These are phyloP conservation scores for Phaethornis superciliosus DNA, from an alignment of 2,113 vertebrate genomes.

Conservation along the genomic window DNA sequence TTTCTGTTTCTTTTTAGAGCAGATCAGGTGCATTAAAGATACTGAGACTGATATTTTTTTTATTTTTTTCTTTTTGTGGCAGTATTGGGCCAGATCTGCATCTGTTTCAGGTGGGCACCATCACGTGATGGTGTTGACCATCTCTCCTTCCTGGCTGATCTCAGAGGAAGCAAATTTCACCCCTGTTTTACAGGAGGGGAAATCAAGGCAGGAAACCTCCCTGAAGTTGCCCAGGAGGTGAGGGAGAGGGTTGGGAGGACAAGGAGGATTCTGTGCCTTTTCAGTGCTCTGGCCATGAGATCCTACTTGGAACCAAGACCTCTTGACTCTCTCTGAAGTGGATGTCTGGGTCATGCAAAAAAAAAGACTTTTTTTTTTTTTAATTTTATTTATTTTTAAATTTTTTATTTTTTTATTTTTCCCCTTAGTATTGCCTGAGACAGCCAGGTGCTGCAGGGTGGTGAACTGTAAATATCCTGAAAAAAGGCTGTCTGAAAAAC, in stretches of 20 bases:
- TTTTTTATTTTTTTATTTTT: no score
- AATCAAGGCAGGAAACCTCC: background rate
- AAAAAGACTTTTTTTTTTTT: background rate
- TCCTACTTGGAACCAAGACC: background rate
- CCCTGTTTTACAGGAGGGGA: background rate
- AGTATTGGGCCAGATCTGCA: background rate
- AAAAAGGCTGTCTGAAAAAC: background rate
- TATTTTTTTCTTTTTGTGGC: background rate
- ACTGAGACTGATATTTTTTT: background rate
- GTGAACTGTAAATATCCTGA: background rate
- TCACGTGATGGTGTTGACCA: background rate
- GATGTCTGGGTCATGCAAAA: background rate
- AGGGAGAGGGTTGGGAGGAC: background rate
- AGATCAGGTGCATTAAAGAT: background rate
- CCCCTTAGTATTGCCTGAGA: background rate
- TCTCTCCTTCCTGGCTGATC: background rate
- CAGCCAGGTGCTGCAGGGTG: background rate
- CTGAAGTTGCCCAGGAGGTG: background rate
- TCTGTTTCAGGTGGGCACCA: background rate
- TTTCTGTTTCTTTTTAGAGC: conserved; percentile 46
- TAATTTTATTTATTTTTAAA: no score
- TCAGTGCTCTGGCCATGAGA: background rate
- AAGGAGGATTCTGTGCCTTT: background rate
- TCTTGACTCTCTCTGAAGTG: background rate
- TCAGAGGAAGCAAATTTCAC: background rate